Evolutionary conservation across 2,888 invertebrate genomes (phyloP), one percentile per base, ranked within the genome.

Genomic region (Aspidiotus destructor): DNA sequence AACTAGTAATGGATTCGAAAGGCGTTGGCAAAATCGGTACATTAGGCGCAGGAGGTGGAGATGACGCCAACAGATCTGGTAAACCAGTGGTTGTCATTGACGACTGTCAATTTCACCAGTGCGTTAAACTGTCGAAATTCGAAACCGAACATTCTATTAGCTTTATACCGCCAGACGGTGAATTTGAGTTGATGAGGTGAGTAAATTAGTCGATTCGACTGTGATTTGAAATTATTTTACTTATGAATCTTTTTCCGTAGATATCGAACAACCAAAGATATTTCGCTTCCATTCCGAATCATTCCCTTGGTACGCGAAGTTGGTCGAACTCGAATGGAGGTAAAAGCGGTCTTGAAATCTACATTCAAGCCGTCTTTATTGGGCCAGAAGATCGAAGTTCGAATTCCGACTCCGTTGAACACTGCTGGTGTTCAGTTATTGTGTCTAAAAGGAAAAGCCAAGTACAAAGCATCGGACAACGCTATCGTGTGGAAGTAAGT

Each of bases 131-230:
- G 70, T 96, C 95, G 78, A 99, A 99, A 84, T 99, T 99, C 78
- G 99, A 99, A 82, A 98, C 98, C 0, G 99, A 99, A 79, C 99
- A 99, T 82, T 96, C 97, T 77, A 99, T 99, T 77, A 96, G 96
- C 74, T 99, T 99, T 81, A 99, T 99, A 76, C 99, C 99, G 70
- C 99, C 99, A 0, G 99, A 99, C 78, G 99, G 99, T 60, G 99
- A 99, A 82, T 99, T 97, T 77, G 99, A 99, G 79, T 85, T 99
- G 44, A 99, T 99, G 99, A 89, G 95, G 87, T 91, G 74, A 76
- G 73, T 72, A 42, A 70, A 60, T 60, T 52, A 62, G 60, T 42
- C 53, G n/a, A 54, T 65, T 41, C 17, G 5, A 48, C 53, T 68
- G 67, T 54, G 40, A n/a, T 10, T 61, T 41, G 52, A 60, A 7